A percentile compares a stretch with the other conserved stretches of the same genome.
phyloP scores from a whole-genome alignment of 2,113 vertebrate genomes.

The Columba livia region DNA sequence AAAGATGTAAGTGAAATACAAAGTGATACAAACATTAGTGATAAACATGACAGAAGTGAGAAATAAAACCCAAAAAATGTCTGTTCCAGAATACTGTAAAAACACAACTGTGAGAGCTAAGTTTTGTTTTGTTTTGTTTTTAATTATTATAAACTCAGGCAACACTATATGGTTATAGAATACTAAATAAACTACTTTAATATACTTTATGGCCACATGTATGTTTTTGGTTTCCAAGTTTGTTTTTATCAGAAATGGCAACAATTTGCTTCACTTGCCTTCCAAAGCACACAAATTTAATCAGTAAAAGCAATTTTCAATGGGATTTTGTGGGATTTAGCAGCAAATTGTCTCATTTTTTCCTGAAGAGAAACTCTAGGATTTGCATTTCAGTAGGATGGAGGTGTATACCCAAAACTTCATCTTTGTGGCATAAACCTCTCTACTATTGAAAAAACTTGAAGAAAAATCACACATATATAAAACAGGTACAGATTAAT shows the following conservation, averaged over 20 bases:
- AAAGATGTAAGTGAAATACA: neutral
- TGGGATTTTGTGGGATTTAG: neutral
- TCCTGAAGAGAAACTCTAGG: neutral
- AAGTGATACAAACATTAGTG: neutral
- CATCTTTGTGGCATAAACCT: neutral
- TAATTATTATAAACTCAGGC: neutral
- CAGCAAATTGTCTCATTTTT: neutral
- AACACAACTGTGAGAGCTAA: neutral
- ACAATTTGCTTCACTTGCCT: neutral
- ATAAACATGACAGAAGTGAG: neutral
- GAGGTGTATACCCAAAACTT: neutral
- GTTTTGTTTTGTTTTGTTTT: neutral
- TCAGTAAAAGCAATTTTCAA: neutral
- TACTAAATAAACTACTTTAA: neutral
- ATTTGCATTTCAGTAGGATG: slow-evolving; percentile 21
- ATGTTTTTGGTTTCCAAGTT: neutral
- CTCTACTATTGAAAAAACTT: neutral
- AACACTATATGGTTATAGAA: neutral
- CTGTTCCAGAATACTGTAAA: neutral
- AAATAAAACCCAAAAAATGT: neutral
- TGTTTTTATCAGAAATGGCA: neutral
- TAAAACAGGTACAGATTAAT: neutral
- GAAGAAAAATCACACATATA: neutral
- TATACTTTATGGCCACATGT: neutral
- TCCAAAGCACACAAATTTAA: neutral